Evolutionary conservation across 37 sponge, comb jelly and placozoan genomes (phyloP), one percentile per base, ranked within the genome.

Genomic region (Agelas oroides): DNA sequence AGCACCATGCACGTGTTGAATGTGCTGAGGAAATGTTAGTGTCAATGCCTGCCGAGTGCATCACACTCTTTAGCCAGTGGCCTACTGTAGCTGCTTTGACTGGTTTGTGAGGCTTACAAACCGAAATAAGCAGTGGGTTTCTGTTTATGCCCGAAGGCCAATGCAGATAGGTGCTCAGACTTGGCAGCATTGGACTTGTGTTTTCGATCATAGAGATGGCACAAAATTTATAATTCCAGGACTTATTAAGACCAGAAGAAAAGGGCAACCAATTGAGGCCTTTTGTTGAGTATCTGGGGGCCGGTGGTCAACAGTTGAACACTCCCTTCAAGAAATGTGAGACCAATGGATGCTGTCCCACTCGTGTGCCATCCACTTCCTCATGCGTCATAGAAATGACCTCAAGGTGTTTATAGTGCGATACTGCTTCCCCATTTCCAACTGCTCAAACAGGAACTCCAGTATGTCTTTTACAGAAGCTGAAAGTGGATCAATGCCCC

Each of bases 401-500:
- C 59, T 3, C 13, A 81, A 16, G 23, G 71, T 33, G 71, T 81
- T 81, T 1, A 81, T 24, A 13, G 59, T 69, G 36, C 82, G 59
- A 23, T 70, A 81, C 24, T 60, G 62, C 40, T 77, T 77, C 38
- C 77, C 61, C 20, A 71, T 36, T 20, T 81, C 38, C 54, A 81
- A 81, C 38, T 70, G 70, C 25, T 81, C 71, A 28, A n/a, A 59
- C 27, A 70, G 82, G 33, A 70, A 81, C 59, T 81, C 82, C 36
- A 81, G 57, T 18, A 81, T 70, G 27, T 73, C 65, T 19, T 33
- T 35, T 38, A 75, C 33, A 86, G 69, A 75, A 46, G 60, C 70
- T 55, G 82, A 81, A 81, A 81, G 82, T 35, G 82, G 84, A 83
- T 83, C 53, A 27, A 36, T 61, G 32, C 23, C 55, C 65, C 65